Percentiles rank a stretch among this genome's conserved stretches.
Conservation (phyloP, 2,888 invertebrate species). For the Tryphoninae sp. region DNA sequence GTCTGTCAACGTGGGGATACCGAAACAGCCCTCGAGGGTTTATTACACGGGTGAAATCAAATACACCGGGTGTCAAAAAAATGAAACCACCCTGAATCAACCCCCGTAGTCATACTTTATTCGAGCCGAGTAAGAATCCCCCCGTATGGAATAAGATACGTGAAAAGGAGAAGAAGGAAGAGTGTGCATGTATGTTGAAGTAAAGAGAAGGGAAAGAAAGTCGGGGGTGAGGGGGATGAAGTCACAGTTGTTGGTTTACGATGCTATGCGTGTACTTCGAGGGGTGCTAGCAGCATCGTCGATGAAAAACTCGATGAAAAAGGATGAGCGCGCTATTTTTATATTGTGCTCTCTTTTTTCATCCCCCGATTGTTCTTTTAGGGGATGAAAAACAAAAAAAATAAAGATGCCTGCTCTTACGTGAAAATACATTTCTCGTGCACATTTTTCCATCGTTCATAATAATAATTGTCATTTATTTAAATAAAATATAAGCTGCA, state of each 20-base stretch:
- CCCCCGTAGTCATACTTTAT: conserved; percentile 63
- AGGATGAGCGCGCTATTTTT: conserved; percentile 25
- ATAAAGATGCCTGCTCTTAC: not conserved
- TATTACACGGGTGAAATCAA: conserved; percentile 81
- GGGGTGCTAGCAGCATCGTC: conserved; percentile 48
- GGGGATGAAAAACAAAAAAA: conserved; percentile 23
- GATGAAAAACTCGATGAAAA: conserved; percentile 45
- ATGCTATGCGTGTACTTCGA: conserved; percentile 57
- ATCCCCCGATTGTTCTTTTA: conserved; percentile 11
- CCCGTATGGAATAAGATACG: conserved; percentile 43
- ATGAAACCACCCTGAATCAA: conserved; percentile 76
- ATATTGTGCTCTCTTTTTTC: no score
- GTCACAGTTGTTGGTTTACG: conserved; percentile 72
- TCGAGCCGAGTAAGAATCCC: conserved; percentile 58
- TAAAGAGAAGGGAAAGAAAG: conserved; percentile 36
- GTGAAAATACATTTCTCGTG: not conserved
- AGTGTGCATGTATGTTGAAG: conserved; percentile 14
- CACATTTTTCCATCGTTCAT: not conserved
- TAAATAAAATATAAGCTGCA: conserved; percentile 20
- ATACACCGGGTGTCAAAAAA: conserved; percentile 81
- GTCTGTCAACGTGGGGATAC: conserved; percentile 64
- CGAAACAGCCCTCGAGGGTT: conserved; percentile 79
- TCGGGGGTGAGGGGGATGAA: conserved; percentile 67
- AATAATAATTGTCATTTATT: no score
- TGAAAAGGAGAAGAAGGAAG: conserved; percentile 40